These are phyloP conservation scores for Scaeva pyrastri DNA, from an alignment of 2,888 invertebrate species.

Conservation along the genomic window DNA sequence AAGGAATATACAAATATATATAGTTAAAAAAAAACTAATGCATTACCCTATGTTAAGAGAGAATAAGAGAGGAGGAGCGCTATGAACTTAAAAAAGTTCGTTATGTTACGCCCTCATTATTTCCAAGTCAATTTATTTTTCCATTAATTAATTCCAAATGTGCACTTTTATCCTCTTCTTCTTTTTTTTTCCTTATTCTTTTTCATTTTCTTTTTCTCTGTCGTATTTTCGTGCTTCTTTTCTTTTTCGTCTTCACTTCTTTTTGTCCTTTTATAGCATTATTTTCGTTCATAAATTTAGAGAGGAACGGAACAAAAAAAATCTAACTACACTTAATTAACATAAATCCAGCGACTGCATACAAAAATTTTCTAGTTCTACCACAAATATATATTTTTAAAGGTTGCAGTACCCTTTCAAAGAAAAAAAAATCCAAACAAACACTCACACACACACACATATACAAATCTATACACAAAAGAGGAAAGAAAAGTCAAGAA, in stretches of 20 bases:
- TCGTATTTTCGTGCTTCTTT: not conserved
- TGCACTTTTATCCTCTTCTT: slow-evolving; percentile 51
- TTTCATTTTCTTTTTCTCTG: no score
- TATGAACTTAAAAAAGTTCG: slow-evolving; percentile 17
- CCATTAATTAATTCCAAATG: slow-evolving; percentile 74
- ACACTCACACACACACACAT: not conserved
- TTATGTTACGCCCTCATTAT: slow-evolving; percentile 65
- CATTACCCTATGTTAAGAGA: not conserved
- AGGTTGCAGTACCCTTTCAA: slow-evolving; percentile 23
- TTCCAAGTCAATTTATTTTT: slow-evolving; percentile 71
- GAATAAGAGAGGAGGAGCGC: not conserved
- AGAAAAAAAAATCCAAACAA: not conserved
- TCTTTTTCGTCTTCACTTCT: not conserved
- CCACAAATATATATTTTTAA: slow-evolving; percentile 56
- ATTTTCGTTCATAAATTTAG: slow-evolving; percentile 43
- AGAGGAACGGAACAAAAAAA: slow-evolving; percentile 36
- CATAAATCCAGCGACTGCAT: slow-evolving; percentile 72
- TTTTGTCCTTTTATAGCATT: slow-evolving; percentile 1
- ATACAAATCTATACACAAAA: no score
- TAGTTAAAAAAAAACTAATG: slow-evolving; percentile 1
- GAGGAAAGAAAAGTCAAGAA: slow-evolving; percentile 12
- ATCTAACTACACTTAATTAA: slow-evolving; percentile 70
- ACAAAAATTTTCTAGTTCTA: slow-evolving; percentile 41
- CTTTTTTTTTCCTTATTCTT: not conserved
- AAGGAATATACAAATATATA: not conserved